A percentile compares a stretch with the other conserved stretches of the same genome.
Evolutionary conservation across 2,888 invertebrate species (phyloP).

Genomic region (Agrotis exclamationis): DNA sequence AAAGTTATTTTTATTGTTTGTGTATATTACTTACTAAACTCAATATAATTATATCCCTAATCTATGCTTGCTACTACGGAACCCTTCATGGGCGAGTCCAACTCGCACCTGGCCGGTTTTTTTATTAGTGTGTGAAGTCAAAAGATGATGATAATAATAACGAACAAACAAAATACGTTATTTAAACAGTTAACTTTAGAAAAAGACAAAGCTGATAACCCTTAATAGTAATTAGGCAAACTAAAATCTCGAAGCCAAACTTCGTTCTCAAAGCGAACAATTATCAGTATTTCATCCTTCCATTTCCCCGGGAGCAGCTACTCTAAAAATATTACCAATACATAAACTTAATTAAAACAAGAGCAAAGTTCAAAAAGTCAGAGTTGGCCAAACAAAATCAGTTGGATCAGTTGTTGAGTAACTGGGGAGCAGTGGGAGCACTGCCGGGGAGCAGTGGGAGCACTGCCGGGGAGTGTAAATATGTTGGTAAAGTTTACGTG

Average conservation of each 20-base stretch:
- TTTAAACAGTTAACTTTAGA: not conserved
- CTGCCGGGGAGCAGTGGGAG: not conserved
- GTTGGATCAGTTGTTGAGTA: conserved; percentile 36
- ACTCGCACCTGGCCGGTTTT: too few relatives aligned
- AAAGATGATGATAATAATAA: too few relatives aligned
- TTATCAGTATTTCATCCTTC: conserved; percentile 4
- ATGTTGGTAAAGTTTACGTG: conserved; percentile 47
- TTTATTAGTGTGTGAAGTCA: too few relatives aligned
- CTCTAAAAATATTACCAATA: conserved; percentile 24
- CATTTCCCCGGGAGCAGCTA: not conserved
- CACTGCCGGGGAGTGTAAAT: conserved; percentile 31
- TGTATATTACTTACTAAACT: too few relatives aligned
- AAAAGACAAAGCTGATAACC: not conserved
- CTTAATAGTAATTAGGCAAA: not conserved
- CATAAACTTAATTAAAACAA: conserved; percentile 51
- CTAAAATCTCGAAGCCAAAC: not conserved
- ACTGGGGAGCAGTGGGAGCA: not conserved
- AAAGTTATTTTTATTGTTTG: too few relatives aligned
- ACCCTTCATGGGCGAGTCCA: too few relatives aligned
- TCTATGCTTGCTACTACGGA: too few relatives aligned
- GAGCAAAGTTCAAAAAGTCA: conserved; percentile 32
- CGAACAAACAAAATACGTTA: too few relatives aligned
- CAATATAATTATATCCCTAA: too few relatives aligned
- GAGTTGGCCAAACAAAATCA: conserved; percentile 50
- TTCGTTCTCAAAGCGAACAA: not conserved